phyloP scores from a whole-genome alignment of 1,140 invertebrate genomes.

The Bacillus rossius region DNA sequence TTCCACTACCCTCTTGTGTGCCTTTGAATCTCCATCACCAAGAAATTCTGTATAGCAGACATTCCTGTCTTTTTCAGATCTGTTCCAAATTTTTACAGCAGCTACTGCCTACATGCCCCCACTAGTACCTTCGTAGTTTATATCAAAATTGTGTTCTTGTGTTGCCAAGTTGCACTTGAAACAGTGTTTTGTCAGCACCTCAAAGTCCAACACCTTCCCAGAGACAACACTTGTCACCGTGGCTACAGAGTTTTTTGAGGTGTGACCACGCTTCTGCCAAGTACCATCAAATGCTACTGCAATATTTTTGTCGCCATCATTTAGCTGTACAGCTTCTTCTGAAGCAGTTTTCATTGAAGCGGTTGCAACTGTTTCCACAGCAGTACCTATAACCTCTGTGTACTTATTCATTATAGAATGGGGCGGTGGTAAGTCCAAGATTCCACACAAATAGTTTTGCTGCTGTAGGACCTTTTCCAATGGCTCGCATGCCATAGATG shows the following conservation, averaged over 20 bases:
- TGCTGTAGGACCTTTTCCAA: conserved; percentile 11
- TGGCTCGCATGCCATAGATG: conserved; percentile 9
- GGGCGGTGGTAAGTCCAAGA: conserved; percentile 11
- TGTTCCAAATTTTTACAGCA: conserved; percentile 6
- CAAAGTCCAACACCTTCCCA: conserved; percentile 10
- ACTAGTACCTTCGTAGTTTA: conserved; percentile 17
- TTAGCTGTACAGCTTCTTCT: conserved; percentile 4
- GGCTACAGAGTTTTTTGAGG: conserved; percentile 11
- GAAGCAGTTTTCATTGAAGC: conserved; percentile 14
- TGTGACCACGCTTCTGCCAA: conserved; percentile 16
- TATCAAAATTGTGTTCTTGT: neutral
- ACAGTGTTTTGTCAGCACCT: conserved; percentile 15
- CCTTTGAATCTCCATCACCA: neutral
- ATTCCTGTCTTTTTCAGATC: neutral
- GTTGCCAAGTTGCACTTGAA: conserved; percentile 1
- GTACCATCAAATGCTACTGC: conserved; percentile 13
- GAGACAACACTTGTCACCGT: conserved; percentile 13
- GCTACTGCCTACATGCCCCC: conserved; percentile 14
- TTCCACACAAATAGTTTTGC: conserved; percentile 7
- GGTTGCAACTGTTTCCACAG: conserved; percentile 10
- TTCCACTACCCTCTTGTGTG: conserved; percentile 2
- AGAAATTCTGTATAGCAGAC: conserved; percentile 6
- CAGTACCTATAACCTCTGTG: conserved; percentile 4
- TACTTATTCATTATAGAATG: neutral
- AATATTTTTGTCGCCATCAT: conserved; percentile 11